Percentiles rank a stretch among this genome's conserved stretches.
phyloP scores from a whole-genome alignment of 2,888 invertebrate genomes.

The Aleiodes testaceus region DNA sequence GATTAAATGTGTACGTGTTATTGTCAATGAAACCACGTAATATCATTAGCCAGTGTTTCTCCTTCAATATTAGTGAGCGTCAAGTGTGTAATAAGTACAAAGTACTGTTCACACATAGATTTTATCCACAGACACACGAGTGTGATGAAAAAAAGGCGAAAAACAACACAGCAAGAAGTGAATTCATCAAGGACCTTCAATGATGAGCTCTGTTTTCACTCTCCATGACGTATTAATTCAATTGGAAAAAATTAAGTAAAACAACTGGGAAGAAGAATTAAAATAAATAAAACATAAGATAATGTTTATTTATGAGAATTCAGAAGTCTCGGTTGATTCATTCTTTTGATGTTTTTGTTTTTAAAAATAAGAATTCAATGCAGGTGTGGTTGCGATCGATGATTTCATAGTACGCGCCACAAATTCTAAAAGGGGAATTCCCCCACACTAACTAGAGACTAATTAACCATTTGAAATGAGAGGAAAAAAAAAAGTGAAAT shows the following conservation, averaged over 20 bases:
- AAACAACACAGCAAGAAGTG: background rate
- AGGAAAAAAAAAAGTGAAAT: too few species aligned
- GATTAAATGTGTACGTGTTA: constrained; percentile 19
- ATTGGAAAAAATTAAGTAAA: too few species aligned
- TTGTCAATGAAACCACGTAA: background rate
- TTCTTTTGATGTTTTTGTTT: background rate
- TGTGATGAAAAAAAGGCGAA: background rate
- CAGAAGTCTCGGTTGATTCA: background rate
- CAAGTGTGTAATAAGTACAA: background rate
- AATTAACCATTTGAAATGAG: background rate
- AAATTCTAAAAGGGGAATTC: background rate
- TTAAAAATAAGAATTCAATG: too few species aligned
- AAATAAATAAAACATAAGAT: background rate
- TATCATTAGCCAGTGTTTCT: background rate
- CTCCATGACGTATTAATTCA: background rate
- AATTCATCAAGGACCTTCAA: constrained; percentile 8
- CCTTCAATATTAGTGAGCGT: constrained; percentile 1
- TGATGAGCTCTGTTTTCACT: constrained; percentile 19
- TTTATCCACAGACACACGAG: too few species aligned
- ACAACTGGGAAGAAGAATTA: too few species aligned
- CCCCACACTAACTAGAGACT: background rate
- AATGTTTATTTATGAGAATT: constrained; percentile 10
- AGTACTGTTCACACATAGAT: too few species aligned
- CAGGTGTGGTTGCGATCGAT: constrained; percentile 4
- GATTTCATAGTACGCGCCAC: background rate